Evolutionary conservation across 1,140 invertebrate genomes (phyloP).

Genomic region (Aporrectodea caliginosa): DNA sequence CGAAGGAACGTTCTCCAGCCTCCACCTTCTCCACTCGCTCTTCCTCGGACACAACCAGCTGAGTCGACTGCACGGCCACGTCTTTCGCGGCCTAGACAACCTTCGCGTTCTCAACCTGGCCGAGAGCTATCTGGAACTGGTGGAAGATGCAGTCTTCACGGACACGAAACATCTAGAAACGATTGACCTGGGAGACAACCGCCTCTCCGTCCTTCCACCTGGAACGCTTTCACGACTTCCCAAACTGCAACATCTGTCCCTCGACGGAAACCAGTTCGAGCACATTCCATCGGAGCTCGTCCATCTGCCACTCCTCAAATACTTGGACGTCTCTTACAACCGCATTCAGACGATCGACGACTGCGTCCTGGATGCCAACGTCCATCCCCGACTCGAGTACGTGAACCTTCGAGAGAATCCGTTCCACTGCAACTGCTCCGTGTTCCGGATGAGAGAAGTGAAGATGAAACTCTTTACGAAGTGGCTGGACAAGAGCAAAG

Average conservation of each 20-base stretch:
- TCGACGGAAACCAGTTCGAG: constrained; percentile 28
- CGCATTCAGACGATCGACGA: constrained; percentile 25
- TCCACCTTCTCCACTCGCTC: constrained; percentile 22
- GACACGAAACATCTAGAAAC: constrained; percentile 21
- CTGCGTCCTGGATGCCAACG: background rate
- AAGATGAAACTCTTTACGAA: constrained; percentile 5
- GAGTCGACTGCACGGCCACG: constrained; percentile 10
- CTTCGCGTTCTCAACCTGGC: constrained; percentile 24
- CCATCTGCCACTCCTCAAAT: constrained; percentile 12
- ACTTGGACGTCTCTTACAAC: constrained; percentile 31
- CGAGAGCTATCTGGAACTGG: constrained; percentile 20
- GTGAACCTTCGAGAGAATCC: constrained; percentile 32
- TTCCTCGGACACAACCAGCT: constrained; percentile 30
- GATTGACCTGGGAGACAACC: constrained; percentile 30
- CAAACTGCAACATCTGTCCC: constrained; percentile 10
- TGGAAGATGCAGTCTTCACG: constrained; percentile 25
- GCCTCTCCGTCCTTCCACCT: background rate
- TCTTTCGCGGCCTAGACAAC: constrained; percentile 21
- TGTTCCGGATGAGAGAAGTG: constrained; percentile 29
- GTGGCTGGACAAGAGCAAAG: constrained; percentile 14
- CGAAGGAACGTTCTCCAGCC: constrained; percentile 15
- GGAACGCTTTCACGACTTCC: constrained; percentile 23
- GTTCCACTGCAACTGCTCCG: constrained; percentile 29
- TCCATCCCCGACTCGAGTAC: constrained; percentile 15
- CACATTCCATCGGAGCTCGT: constrained; percentile 14